phyloP scores from a whole-genome alignment of 2,113 vertebrate genomes.

The Zosterops hypoxanthus region DNA sequence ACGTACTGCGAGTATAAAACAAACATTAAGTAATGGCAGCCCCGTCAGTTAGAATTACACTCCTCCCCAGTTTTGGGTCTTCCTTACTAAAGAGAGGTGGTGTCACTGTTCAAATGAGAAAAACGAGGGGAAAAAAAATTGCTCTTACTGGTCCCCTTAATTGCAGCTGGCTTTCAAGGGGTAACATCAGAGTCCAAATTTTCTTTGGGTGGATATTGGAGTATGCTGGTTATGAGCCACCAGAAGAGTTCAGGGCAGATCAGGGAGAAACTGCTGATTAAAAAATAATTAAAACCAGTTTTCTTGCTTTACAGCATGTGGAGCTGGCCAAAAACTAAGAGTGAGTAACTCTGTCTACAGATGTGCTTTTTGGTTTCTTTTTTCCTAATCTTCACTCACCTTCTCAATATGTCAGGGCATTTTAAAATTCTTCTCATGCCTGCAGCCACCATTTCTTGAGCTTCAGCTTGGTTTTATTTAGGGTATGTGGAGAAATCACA shows the following conservation, averaged over 20 bases:
- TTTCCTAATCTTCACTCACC: not conserved
- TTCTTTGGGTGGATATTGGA: not conserved
- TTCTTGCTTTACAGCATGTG: not conserved
- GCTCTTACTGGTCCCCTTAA: not conserved
- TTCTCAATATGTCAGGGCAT: not conserved
- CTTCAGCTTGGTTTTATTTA: not conserved
- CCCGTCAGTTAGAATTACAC: not conserved
- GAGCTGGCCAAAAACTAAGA: not conserved
- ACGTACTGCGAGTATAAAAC: not conserved
- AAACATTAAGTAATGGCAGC: constrained; percentile 16
- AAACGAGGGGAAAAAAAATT: not conserved
- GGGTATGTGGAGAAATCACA: not conserved
- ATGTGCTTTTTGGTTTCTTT: not conserved
- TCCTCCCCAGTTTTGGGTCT: not conserved
- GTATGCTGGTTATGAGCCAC: not conserved
- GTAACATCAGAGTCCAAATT: not conserved
- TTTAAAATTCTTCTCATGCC: not conserved
- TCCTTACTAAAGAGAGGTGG: constrained; percentile 16
- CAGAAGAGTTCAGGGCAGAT: not conserved
- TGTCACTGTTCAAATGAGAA: not conserved
- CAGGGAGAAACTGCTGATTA: constrained; percentile 42
- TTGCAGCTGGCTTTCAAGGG: not conserved
- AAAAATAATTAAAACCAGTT: constrained; percentile 62
- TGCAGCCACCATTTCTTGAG: not conserved
- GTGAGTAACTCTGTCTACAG: not conserved